Evolutionary conservation across 2,888 invertebrate genomes (phyloP).

Genomic region (Celastrina argiolus): DNA sequence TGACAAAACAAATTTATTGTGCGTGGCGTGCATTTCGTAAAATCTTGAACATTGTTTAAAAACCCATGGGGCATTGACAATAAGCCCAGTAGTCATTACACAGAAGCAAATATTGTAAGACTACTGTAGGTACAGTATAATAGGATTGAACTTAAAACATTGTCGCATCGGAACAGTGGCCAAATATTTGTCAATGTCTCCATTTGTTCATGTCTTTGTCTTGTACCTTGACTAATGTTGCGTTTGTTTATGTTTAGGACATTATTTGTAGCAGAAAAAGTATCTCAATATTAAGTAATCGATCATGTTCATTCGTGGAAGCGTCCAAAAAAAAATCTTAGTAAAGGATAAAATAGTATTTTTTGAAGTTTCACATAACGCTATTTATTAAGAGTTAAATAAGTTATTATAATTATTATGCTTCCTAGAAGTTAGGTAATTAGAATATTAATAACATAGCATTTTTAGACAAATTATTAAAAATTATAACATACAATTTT

Average conservation of each 20-base stretch:
- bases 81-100: conserved; percentile 55
- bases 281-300: too few species aligned
- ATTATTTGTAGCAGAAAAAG: too few species aligned
- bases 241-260: not conserved
- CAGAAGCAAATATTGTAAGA: conserved; percentile 55
- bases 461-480: too few species aligned
- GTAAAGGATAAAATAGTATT: too few species aligned
- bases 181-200: conserved; percentile 42
- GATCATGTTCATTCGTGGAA: too few species aligned
- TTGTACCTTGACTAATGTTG: conserved; percentile 4
- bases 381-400: too few species aligned
- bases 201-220: not conserved
- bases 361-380: too few species aligned
- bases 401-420: too few species aligned
- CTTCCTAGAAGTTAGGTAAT: too few species aligned
- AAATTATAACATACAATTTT: too few species aligned
- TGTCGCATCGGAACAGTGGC: conserved; percentile 68
- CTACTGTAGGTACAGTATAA: conserved; percentile 64
- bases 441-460: too few species aligned
- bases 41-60: conserved; percentile 42
- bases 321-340: too few species aligned
- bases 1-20: conserved; percentile 31
- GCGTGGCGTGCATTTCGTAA: conserved; percentile 36
- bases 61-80: conserved; percentile 49
- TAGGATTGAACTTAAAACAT: conserved; percentile 60